A percentile compares a stretch with the other conserved stretches of the same genome.
These are phyloP conservation scores for Muscicapa striata DNA, from an alignment of 2,797 vertebrate species.

Conservation along the genomic window DNA sequence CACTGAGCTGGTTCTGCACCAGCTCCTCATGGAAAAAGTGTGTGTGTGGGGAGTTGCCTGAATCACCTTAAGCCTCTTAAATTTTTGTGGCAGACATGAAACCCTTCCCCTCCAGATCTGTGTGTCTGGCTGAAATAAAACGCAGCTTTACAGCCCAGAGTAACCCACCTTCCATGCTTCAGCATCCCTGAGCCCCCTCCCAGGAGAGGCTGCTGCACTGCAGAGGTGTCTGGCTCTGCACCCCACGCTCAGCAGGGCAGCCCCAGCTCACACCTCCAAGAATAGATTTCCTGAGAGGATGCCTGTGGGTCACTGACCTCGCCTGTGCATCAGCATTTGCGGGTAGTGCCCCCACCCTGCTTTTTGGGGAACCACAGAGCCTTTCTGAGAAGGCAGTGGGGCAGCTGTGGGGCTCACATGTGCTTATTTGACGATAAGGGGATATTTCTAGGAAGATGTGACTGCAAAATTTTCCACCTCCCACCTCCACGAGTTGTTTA, in stretches of 20 bases:
- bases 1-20: not conserved
- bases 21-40: not conserved
- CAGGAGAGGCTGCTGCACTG: not conserved
- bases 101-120: not conserved
- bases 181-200: rapidly evolving
- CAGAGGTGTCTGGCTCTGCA: rapidly evolving
- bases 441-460: rapidly evolving
- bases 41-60: not conserved
- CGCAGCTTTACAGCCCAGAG: not conserved
- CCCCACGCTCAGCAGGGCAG: rapidly evolving
- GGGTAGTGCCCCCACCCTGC: rapidly evolving
- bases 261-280: rapidly evolving
- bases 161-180: not conserved
- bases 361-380: not conserved
- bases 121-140: not conserved
- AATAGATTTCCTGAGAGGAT: not conserved
- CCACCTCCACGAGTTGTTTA: rapidly evolving
- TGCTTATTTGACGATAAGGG: not conserved
- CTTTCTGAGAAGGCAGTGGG: not conserved
- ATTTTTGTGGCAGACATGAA: not conserved
- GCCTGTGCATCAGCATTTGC: rapidly evolving
- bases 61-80: not conserved
- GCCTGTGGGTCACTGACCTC: rapidly evolving
- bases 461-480: not conserved
- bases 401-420: rapidly evolving